phyloP scores from a whole-genome alignment of 2,888 invertebrate genomes.

The Macropis europaea region DNA sequence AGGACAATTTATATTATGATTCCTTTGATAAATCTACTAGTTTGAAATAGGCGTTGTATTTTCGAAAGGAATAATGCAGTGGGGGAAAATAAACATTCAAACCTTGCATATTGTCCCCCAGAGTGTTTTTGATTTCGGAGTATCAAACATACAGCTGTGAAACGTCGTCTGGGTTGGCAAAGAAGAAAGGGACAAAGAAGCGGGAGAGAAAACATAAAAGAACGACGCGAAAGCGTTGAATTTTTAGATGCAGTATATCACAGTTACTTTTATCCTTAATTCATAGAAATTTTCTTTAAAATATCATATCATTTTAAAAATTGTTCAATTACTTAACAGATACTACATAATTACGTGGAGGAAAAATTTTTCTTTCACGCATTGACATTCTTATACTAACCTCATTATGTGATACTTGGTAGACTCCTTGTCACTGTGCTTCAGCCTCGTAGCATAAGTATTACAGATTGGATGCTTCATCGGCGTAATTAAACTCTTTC shows the following conservation, averaged over 20 bases:
- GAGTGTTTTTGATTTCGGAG: slow-evolving; percentile 60
- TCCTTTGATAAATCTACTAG: slow-evolving; percentile 10
- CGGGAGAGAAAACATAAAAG: slow-evolving; percentile 17
- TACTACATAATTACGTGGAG: slow-evolving; percentile 42
- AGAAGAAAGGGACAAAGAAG: neutral
- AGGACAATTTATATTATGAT: neutral
- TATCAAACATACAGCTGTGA: slow-evolving; percentile 32
- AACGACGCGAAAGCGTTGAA: slow-evolving; percentile 25
- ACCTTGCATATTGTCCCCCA: slow-evolving; percentile 54
- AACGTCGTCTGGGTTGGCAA: slow-evolving; percentile 16
- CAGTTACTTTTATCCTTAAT: slow-evolving; percentile 21
- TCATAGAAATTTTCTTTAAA: slow-evolving; percentile 44
- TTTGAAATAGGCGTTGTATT: slow-evolving; percentile 27
- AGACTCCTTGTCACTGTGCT: neutral
- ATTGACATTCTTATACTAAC: neutral
- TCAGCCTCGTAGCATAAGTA: neutral
- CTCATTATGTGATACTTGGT: too few species aligned
- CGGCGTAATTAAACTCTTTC: neutral
- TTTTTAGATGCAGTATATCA: slow-evolving; percentile 27
- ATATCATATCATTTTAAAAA: slow-evolving; percentile 53
- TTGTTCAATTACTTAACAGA: slow-evolving; percentile 57
- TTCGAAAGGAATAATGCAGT: slow-evolving; percentile 24
- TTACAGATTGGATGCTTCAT: neutral
- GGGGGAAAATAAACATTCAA: slow-evolving; percentile 48
- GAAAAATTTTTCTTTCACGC: too few species aligned